phyloP scores from a whole-genome alignment of 2,113 vertebrate genomes.

The Alethe castanea region DNA sequence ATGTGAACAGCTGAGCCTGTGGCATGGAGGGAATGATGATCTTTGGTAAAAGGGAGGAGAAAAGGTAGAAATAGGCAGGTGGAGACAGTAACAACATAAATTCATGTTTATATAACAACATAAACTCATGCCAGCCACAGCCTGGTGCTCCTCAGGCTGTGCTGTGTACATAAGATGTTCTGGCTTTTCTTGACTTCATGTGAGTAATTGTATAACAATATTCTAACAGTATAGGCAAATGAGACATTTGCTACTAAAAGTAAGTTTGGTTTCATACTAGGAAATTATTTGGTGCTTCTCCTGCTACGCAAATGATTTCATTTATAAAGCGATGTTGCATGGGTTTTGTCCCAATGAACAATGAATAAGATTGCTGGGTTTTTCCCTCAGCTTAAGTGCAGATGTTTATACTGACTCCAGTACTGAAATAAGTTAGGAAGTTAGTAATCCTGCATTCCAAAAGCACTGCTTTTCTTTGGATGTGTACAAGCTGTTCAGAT shows the following conservation, averaged over 20 bases:
- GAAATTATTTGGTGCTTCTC: background rate
- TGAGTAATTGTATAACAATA: background rate
- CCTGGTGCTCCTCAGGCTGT: background rate
- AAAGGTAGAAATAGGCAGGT: background rate
- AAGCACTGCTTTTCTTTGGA: background rate
- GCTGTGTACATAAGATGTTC: background rate
- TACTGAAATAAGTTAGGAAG: background rate
- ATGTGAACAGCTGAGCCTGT: background rate
- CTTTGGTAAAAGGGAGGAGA: background rate
- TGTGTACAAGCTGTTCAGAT: background rate
- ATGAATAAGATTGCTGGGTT: background rate
- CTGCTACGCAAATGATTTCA: background rate
- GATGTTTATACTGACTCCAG: background rate
- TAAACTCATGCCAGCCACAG: accelerated
- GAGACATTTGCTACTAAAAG: background rate
- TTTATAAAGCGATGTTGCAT: background rate
- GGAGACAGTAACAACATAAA: background rate
- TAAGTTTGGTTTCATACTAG: background rate
- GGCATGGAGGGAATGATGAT: background rate
- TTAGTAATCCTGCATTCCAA: background rate
- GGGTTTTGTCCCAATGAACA: background rate
- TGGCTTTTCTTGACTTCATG: background rate
- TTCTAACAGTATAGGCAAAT: background rate
- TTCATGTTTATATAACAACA: accelerated
- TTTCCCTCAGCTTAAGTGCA: background rate